Evolutionary conservation across 35 echinoderm and acorn worm species (phyloP), one percentile per base, ranked within the genome.

Genomic region (Amphiura filiformis): DNA sequence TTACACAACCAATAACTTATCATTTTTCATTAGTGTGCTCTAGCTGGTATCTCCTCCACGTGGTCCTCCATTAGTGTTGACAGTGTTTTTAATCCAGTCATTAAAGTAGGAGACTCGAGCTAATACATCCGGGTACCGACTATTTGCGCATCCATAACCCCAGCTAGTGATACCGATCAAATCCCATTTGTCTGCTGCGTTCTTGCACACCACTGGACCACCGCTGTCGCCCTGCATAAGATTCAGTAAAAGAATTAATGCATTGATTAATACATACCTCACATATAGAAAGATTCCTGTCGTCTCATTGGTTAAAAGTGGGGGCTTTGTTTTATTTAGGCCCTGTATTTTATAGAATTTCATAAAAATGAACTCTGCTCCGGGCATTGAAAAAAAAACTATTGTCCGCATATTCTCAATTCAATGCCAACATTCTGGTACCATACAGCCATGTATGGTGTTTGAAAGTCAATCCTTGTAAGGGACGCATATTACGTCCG

Each of bases 171-270:
- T 28, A 11, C 87, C 87, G 2, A 75, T 42, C 47, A 89, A 65
- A 82, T 35, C 56, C 87, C 87, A 89, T 33, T 31, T 0, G 1
- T 52, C 56, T 34, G 82, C 78, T 0, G 22, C 22, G 31, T 70
- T 34, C 36, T 40, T 52, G 78, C 87, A 89, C 32, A 89, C 28
- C 35, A 89, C 34, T 23, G 87, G 78, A 20, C 87, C 87, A 1
- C 87, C 87, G 37, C 86, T 82, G 32, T 89, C 87, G 39, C 87
- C 87, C 87, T 89, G 87, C 7, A 81, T 17, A 89, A 49, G 42
- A 79, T 34, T 35, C n/a, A n/a, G n/a, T n/a, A n/a, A n/a, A n/a
- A n/a, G 34, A 28, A 79, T 18, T n/a, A 79, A 30, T 22, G 57
- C 30, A 22, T 30, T 0, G 0, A 22, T 30, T 22, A 65, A 65